Percentiles rank a stretch among this genome's conserved stretches.
Conservation (phyloP, 2,888 invertebrate genomes). For the Acrobasis suavella region DNA sequence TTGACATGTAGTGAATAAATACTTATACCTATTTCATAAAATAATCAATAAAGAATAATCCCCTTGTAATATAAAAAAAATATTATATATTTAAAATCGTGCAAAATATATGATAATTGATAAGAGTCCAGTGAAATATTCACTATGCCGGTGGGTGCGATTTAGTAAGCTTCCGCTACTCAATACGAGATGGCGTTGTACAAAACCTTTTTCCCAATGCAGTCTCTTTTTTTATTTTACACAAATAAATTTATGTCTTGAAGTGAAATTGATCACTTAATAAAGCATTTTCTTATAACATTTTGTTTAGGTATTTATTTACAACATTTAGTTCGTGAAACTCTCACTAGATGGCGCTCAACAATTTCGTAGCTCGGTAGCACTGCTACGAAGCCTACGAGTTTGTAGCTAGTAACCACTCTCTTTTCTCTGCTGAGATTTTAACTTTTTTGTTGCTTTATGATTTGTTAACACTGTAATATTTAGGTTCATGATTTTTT, state of each 20-base stretch:
- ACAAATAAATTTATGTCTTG: not conserved
- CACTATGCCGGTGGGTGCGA: not conserved
- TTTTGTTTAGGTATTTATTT: not conserved
- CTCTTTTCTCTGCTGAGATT: too few species aligned
- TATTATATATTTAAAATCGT: too few species aligned
- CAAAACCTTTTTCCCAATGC: too few species aligned
- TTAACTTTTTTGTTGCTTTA: too few species aligned
- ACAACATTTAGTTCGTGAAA: constrained; percentile 28
- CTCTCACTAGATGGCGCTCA: constrained; percentile 35
- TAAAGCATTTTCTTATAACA: too few species aligned
- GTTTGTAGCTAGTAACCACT: not conserved
- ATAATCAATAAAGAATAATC: too few species aligned
- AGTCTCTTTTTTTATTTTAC: not conserved
- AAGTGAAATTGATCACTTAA: constrained; percentile 22
- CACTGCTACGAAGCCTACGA: not conserved
- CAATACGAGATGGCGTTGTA: constrained; percentile 54
- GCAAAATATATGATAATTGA: not conserved
- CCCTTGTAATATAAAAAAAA: too few species aligned
- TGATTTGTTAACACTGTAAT: too few species aligned
- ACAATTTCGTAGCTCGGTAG: constrained; percentile 3
- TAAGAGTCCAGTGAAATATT: not conserved
- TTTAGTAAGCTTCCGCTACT: constrained; percentile 39
- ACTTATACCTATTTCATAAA: too few species aligned
- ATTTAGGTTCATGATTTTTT: too few species aligned
- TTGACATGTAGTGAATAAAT: too few species aligned